phyloP scores from a whole-genome alignment of 1,140 invertebrate genomes.

The Hirudo medicinalis region DNA sequence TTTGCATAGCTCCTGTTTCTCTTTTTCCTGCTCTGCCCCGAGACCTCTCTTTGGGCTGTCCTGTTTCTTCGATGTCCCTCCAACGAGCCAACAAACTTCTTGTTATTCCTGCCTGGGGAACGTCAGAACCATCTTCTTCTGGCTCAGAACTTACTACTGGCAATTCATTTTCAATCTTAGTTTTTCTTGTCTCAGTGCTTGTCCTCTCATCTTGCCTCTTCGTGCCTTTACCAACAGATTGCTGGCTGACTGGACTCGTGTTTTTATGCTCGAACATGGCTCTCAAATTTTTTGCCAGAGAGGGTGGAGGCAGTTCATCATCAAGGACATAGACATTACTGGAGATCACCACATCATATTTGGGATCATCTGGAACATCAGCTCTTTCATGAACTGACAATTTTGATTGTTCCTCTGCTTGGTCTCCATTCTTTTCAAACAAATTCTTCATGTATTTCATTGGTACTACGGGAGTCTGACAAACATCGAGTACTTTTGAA shows the following conservation, averaged over 20 bases:
- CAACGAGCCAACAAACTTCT: conserved; percentile 20
- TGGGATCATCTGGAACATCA: background rate
- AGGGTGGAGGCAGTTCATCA: conserved; percentile 20
- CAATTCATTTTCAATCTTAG: background rate
- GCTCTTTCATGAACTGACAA: background rate
- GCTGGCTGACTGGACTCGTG: background rate
- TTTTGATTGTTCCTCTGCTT: background rate
- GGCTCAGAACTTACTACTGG: background rate
- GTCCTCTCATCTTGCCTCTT: background rate
- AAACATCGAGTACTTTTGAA: too few relatives aligned
- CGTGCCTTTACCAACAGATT: background rate
- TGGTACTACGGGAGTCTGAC: too few relatives aligned
- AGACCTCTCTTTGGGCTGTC: background rate
- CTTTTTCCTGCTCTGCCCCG: background rate
- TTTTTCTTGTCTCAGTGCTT: background rate
- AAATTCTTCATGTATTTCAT: too few relatives aligned
- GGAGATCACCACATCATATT: conserved; percentile 9
- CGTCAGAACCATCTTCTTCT: conserved; percentile 6
- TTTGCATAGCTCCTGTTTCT: background rate
- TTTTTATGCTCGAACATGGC: conserved; percentile 20
- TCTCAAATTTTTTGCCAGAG: conserved; percentile 20
- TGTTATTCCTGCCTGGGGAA: conserved; percentile 18
- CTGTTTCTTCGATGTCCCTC: conserved; percentile 12
- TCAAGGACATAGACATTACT: conserved; percentile 18
- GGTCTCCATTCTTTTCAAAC: background rate